Evolutionary conservation across 2,113 vertebrate genomes (phyloP), one percentile per base, ranked within the genome.

Genomic region (Cercopithecus mona): DNA sequence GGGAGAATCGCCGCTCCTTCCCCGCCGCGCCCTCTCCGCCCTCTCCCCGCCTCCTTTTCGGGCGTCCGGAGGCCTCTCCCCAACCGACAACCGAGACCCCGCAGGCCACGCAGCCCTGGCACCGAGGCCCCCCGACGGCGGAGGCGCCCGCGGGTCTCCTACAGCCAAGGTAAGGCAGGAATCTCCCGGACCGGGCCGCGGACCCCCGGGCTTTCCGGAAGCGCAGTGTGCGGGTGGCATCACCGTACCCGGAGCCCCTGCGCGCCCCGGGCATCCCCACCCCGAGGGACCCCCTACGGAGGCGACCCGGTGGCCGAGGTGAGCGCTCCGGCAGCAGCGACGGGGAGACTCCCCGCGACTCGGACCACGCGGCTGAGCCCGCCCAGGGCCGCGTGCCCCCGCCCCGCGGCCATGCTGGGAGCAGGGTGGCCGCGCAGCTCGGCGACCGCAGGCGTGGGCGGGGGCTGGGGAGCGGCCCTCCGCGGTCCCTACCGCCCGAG

Each of bases 1-100:
- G 85, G 95, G 80, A 30, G 88, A 95, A 72, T 90, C 78, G 9
- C 72, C 7, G 30, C n/a, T 83, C 73, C 66, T 80, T 88, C 38
- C 73, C 88, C 27, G 88, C 88, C 70, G 80, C 95, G 80, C 96
- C 96, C 81, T 94, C 72, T 68, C 87, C 68, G 59, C 76, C 76
- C 64, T 94, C 93, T 95, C 70, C 66, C 92, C 79, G 92, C 95
- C 94, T 96, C 94, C 81, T 92, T 80, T 88, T 82, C 59, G 20
- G 79, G 84, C 17, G 50, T 82, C 50, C 66, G 1, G 7, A 73
- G 59, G 88, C 79, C 8, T 4, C 13, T 79, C 88, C 95, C 50
- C 23, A 52, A 52, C 22, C 93, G 70, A 75, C 72, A 30, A 57
- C 87, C 14, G 12, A 18, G 89, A 93, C 89, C 88, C 91, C 86